Evolutionary conservation across 2,113 vertebrate genomes (phyloP).

Genomic region (Pangasianodon hypophthalmus): DNA sequence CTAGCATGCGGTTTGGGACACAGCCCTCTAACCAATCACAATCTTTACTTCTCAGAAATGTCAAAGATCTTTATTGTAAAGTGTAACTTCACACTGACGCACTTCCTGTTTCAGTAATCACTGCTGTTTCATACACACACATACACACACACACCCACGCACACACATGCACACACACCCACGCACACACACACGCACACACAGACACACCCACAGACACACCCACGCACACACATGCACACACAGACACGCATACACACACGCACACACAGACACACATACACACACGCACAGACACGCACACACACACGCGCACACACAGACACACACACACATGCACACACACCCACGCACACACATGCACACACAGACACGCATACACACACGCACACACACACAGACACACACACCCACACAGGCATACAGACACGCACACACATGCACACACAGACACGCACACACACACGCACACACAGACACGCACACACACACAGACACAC

Average conservation of each 20-base stretch:
- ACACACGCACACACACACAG: no score
- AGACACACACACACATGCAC: no score
- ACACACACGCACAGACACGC: neutral
- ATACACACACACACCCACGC: neutral
- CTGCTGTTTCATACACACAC: neutral
- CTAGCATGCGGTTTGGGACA: neutral
- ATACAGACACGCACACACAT: no score
- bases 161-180: no score
- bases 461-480: slow-evolving; percentile 60
- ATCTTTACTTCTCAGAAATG: neutral
- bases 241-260: no score
- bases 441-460: neutral
- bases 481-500: no score
- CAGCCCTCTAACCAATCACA: neutral
- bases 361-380: no score
- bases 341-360: no score
- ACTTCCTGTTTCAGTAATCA: neutral
- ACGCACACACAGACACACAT: neutral
- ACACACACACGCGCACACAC: neutral
- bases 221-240: no score
- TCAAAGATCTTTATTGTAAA: neutral
- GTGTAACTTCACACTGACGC: neutral
- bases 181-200: no score
- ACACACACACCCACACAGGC: no score
- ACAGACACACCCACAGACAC: no score